Conservation (phyloP, 64 coral and sea anemone genomes). For the Pocillopora damicornis region DNA sequence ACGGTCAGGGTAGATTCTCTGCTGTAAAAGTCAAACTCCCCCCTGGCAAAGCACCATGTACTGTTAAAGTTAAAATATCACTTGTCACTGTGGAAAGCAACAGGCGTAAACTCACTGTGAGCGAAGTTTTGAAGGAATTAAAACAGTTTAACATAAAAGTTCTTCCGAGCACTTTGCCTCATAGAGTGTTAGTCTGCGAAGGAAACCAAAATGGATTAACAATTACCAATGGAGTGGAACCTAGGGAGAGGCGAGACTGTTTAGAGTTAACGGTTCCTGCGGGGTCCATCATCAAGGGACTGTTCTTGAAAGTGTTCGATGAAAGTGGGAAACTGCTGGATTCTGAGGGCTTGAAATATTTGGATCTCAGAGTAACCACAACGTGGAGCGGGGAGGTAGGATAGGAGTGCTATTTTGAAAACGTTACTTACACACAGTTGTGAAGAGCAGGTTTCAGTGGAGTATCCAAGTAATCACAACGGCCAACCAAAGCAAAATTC, state of each 20-base stretch:
- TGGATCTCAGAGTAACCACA: conserved; percentile 52
- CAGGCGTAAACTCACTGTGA: conserved; percentile 54
- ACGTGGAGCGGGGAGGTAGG: conserved; percentile 92
- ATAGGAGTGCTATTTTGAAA: background rate
- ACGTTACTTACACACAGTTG: background rate
- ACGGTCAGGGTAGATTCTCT: conserved; percentile 48
- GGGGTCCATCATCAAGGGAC: conserved; percentile 57
- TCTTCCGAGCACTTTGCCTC: conserved; percentile 79
- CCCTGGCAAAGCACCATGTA: conserved; percentile 49
- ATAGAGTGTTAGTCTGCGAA: conserved; percentile 68
- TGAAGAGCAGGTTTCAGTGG: background rate
- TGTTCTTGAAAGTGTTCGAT: conserved; percentile 70
- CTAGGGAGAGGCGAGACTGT: conserved; percentile 55
- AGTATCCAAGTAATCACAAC: background rate
- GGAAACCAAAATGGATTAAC: conserved; percentile 12
- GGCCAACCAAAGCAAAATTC: too few relatives aligned
- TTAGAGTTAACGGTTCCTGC: conserved; percentile 80
- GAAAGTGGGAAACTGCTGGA: conserved; percentile 64
- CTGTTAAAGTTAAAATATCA: conserved; percentile 63
- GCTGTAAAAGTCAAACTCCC: conserved; percentile 69
- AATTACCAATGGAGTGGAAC: conserved; percentile 7
- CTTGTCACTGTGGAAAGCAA: conserved; percentile 55
- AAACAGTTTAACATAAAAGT: conserved; percentile 79
- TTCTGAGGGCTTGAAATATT: conserved; percentile 28
- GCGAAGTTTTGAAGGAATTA: conserved; percentile 62